A percentile compares a stretch with the other conserved stretches of the same genome.
These are phyloP conservation scores for Natrix natrix DNA, from an alignment of 2,797 vertebrate species.

Conservation along the genomic window DNA sequence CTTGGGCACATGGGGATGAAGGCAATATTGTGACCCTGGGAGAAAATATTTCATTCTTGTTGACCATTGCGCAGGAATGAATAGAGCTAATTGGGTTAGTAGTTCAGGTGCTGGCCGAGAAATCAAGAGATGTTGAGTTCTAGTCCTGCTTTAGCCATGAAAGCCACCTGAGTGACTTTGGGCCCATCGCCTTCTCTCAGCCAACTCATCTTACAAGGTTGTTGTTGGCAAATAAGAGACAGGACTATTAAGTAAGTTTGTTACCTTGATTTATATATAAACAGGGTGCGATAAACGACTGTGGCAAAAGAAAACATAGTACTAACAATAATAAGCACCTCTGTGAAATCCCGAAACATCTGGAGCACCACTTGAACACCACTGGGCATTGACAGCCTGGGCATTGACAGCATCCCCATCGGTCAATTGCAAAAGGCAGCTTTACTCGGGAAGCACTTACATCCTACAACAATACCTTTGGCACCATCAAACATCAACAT, in stretches of 20 bases:
- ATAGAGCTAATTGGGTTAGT: neutral
- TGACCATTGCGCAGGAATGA: neutral
- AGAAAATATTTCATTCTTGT: neutral
- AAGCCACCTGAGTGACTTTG: neutral
- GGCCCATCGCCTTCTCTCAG: neutral
- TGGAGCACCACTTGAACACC: neutral
- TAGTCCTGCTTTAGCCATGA: neutral
- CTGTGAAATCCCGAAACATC: neutral
- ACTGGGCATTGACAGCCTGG: neutral
- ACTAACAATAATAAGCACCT: neutral
- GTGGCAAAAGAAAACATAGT: neutral
- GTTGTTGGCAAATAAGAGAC: neutral
- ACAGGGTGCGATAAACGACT: neutral
- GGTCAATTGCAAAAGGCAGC: neutral
- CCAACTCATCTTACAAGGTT: neutral
- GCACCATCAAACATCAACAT: neutral
- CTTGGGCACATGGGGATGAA: neutral
- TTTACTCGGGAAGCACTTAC: neutral
- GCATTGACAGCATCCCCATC: neutral
- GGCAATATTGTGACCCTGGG: neutral
- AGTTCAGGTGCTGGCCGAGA: neutral
- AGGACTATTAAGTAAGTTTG: neutral
- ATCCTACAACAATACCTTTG: neutral
- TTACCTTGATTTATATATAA: neutral
- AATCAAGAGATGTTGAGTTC: neutral